A percentile compares a stretch with the other conserved stretches of the same genome.
These are phyloP conservation scores for Cherax quadricarinatus DNA, from an alignment of 1,140 invertebrate species.

Conservation along the genomic window DNA sequence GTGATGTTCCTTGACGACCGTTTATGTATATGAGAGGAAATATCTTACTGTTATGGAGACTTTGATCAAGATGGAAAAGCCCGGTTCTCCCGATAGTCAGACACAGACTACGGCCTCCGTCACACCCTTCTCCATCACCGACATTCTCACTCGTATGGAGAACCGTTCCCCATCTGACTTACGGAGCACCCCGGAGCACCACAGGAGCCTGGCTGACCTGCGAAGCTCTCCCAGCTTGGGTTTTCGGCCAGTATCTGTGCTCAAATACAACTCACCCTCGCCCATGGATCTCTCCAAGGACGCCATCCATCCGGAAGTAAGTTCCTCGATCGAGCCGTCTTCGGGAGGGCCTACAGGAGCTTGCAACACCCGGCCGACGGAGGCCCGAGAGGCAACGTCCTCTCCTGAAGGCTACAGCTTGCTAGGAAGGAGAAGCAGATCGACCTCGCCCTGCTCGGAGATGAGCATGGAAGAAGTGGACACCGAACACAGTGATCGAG, in stretches of 20 bases:
- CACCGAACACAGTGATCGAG: constrained; percentile 59
- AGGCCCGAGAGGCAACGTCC: constrained; percentile 19
- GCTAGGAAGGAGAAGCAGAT: constrained; percentile 40
- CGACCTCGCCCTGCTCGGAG: constrained; percentile 65
- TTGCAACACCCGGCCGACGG: constrained; percentile 2
- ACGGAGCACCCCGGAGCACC: constrained; percentile 44
- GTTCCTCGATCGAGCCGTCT: constrained; percentile 57
- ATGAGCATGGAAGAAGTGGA: constrained; percentile 69
- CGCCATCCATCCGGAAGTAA: constrained; percentile 50
- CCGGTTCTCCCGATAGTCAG: constrained; percentile 60
- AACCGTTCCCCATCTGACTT: constrained; percentile 63
- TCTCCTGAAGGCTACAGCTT: constrained; percentile 50
- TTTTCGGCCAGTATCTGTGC: constrained; percentile 55
- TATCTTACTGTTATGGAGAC: constrained; percentile 53
- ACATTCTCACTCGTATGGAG: constrained; percentile 73
- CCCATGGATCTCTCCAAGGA: constrained; percentile 65
- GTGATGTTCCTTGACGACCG: not conserved
- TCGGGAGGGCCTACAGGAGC: constrained; percentile 23
- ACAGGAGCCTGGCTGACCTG: constrained; percentile 43
- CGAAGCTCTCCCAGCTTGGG: constrained; percentile 44
- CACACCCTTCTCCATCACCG: constrained; percentile 72
- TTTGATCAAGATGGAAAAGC: constrained; percentile 66
- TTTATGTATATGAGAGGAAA: not conserved
- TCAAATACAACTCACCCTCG: constrained; percentile 57
- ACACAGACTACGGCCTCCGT: constrained; percentile 64